Conservation (phyloP, 2,888 invertebrate genomes). For the Pimpla rufipes region DNA sequence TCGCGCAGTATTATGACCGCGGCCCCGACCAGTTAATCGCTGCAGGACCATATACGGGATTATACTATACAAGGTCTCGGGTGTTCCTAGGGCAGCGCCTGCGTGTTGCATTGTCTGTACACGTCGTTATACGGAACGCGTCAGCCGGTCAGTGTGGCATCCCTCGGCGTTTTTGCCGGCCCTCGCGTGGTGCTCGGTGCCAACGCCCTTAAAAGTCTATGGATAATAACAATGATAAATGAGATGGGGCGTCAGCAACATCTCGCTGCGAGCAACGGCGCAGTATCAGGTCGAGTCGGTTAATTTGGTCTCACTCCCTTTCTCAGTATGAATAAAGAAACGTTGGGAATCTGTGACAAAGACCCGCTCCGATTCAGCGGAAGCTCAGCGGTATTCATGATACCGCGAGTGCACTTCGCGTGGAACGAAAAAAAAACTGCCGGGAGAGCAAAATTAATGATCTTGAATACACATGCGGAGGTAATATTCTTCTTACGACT, state of each 20-base stretch:
- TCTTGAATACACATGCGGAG: too few species aligned
- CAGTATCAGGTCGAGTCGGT: conserved; percentile 10
- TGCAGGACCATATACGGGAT: conserved; percentile 75
- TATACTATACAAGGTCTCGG: conserved; percentile 64
- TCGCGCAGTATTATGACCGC: background rate
- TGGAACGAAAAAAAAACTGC: too few species aligned
- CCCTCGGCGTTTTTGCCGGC: conserved; percentile 70
- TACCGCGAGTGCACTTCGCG: background rate
- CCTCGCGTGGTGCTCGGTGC: conserved; percentile 66
- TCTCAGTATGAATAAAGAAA: background rate
- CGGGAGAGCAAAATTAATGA: too few species aligned
- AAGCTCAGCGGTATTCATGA: background rate
- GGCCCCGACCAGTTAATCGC: conserved; percentile 70
- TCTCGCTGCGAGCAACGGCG: conserved; percentile 42
- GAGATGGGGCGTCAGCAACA: conserved; percentile 67
- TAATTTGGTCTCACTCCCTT: conserved; percentile 1
- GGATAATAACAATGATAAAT: conserved; percentile 74
- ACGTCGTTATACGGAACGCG: conserved; percentile 32
- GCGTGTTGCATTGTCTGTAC: background rate
- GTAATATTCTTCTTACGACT: background rate
- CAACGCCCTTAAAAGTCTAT: conserved; percentile 76
- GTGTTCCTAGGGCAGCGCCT: conserved; percentile 1
- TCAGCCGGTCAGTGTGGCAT: conserved; percentile 70
- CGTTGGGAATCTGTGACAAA: conserved; percentile 3
- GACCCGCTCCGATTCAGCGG: background rate